Conservation (phyloP, 1,140 invertebrate species). For the Orchestia grillus region DNA sequence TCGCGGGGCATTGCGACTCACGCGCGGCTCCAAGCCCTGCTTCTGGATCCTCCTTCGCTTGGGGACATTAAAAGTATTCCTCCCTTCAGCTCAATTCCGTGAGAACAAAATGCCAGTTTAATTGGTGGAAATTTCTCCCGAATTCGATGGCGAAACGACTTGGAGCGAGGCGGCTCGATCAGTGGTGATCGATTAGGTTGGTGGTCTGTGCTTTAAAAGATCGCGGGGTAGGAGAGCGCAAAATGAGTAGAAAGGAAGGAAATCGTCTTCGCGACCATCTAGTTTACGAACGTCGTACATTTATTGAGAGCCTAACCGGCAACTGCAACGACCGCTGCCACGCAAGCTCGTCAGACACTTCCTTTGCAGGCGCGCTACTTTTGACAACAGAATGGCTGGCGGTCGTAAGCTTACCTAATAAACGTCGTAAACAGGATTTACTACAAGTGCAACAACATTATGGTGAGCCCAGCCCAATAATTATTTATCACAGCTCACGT, state of each 20-base stretch:
- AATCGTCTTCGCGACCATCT: neutral
- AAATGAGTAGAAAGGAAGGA: neutral
- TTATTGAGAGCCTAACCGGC: neutral
- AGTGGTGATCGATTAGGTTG: neutral
- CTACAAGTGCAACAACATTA: neutral
- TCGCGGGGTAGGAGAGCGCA: neutral
- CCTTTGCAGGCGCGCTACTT: neutral
- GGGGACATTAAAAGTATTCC: conserved; percentile 32
- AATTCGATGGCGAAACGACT: neutral
- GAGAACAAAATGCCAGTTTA: conserved; percentile 45
- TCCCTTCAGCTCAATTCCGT: neutral
- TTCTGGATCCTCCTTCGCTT: neutral
- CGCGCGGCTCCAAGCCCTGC: neutral
- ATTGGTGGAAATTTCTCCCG: conserved; percentile 10
- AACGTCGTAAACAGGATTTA: neutral
- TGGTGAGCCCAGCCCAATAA: neutral
- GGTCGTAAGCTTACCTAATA: neutral
- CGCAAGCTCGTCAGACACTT: neutral
- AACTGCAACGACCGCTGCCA: neutral
- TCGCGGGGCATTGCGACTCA: neutral
- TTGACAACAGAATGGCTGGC: neutral
- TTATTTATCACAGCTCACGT: neutral
- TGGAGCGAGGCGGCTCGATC: neutral
- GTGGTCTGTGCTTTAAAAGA: neutral
- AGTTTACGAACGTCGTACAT: neutral